Conservation (phyloP, 64 coral and sea anemone genomes). For the Montipora cactus region DNA sequence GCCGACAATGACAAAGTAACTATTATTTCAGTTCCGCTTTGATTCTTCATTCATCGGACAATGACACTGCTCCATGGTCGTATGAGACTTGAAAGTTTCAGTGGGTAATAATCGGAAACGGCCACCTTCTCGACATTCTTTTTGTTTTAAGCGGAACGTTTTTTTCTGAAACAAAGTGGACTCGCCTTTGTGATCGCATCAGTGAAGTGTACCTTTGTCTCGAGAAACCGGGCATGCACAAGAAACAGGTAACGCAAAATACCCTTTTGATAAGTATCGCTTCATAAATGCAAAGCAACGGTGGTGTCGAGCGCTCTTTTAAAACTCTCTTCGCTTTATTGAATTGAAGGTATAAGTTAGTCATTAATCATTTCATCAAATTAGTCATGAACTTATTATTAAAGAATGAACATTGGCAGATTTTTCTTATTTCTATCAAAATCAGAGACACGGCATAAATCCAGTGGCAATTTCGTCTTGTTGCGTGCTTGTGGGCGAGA, state of each 20-base stretch:
- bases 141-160: too few relatives aligned
- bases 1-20: neutral
- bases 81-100: neutral
- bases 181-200: too few relatives aligned
- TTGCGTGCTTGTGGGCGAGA: neutral
- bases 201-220: too few relatives aligned
- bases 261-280: too few relatives aligned
- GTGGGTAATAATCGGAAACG: neutral
- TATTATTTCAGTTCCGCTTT: neutral
- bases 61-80: neutral
- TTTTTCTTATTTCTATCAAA: neutral
- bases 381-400: conserved; percentile 2
- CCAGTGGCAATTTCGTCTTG: neutral
- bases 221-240: too few relatives aligned
- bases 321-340: neutral
- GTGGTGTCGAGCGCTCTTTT: too few relatives aligned
- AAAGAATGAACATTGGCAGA: neutral
- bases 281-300: too few relatives aligned
- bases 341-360: neutral
- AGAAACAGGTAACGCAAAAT: too few relatives aligned
- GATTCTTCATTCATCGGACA: neutral
- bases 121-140: neutral
- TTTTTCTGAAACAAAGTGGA: too few relatives aligned
- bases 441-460: neutral
- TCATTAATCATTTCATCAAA: neutral